Percentiles rank a stretch among this genome's conserved stretches.
Evolutionary conservation across 2,888 invertebrate genomes (phyloP).

Genomic region (Acanthopleura granulata): DNA sequence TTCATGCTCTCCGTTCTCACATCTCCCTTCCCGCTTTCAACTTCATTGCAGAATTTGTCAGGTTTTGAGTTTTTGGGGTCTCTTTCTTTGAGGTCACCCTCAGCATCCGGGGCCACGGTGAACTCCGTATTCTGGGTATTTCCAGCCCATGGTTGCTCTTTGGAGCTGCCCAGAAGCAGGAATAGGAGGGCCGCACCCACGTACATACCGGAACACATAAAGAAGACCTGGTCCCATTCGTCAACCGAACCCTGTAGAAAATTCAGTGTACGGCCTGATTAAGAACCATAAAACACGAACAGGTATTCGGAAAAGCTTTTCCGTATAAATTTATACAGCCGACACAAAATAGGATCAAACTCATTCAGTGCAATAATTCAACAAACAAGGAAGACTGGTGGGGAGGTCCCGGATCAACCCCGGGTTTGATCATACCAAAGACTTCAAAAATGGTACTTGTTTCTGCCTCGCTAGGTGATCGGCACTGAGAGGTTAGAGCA

Average conservation of each 20-base stretch:
- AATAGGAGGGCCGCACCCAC: background rate
- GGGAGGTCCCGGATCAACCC: too few species aligned
- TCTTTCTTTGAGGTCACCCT: background rate
- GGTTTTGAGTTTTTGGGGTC: background rate
- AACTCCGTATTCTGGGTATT: background rate
- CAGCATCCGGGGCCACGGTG: background rate
- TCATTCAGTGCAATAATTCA: too few species aligned
- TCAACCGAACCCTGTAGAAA: background rate
- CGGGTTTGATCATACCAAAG: too few species aligned
- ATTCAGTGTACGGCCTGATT: background rate
- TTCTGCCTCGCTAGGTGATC: too few species aligned
- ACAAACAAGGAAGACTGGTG: too few species aligned
- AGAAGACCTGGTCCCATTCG: slow-evolving; percentile 3
- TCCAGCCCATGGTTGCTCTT: slow-evolving; percentile 11
- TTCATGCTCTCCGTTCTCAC: background rate
- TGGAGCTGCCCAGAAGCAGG: background rate
- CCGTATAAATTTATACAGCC: too few species aligned
- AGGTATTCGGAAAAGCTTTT: too few species aligned
- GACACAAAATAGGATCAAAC: too few species aligned
- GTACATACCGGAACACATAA: slow-evolving; percentile 8
- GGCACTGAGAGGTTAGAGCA: too few species aligned
- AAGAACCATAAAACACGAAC: too few species aligned
- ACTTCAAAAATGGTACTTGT: too few species aligned
- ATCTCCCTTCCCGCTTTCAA: background rate
- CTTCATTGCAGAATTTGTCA: background rate